A percentile compares a stretch with the other conserved stretches of the same genome.
These are phyloP conservation scores for Dynastes maya DNA, from an alignment of 2,888 invertebrate genomes.

Conservation along the genomic window DNA sequence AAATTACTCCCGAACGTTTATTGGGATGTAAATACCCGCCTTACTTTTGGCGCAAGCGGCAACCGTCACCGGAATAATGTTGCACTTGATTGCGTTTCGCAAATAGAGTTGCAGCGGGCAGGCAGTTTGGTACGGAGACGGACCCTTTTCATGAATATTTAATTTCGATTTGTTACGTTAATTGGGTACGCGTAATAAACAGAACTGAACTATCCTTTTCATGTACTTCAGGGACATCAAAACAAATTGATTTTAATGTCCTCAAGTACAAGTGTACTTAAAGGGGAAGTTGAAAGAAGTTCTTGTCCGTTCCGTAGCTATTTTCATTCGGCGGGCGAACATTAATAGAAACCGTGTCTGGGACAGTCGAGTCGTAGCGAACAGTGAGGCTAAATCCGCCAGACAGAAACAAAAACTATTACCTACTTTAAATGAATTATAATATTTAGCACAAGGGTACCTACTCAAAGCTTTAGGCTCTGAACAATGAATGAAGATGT, in stretches of 20 bases:
- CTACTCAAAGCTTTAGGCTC: too few species aligned
- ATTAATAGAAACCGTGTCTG: slow-evolving; percentile 21
- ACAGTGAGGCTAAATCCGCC: too few species aligned
- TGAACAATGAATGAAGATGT: too few species aligned
- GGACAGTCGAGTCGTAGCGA: too few species aligned
- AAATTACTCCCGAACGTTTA: not conserved
- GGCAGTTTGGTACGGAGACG: not conserved
- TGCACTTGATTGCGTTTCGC: slow-evolving; percentile 23
- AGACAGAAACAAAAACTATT: too few species aligned
- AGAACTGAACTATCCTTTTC: not conserved
- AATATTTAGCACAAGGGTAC: too few species aligned
- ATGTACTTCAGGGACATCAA: slow-evolving; percentile 42
- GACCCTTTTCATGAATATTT: slow-evolving; percentile 42
- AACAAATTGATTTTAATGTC: slow-evolving; percentile 57
- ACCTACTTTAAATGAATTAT: too few species aligned
- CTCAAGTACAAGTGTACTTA: slow-evolving; percentile 19
- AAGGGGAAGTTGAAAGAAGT: slow-evolving; percentile 13
- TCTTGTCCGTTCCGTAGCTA: slow-evolving; percentile 32
- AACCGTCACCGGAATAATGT: slow-evolving; percentile 2
- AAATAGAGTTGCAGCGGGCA: slow-evolving; percentile 31
- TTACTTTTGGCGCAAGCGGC: not conserved
- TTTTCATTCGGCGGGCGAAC: not conserved
- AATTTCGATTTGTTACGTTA: slow-evolving; percentile 45
- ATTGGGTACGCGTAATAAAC: slow-evolving; percentile 38
- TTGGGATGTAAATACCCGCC: not conserved